Percentiles rank a stretch among this genome's conserved stretches.
phyloP scores from a whole-genome alignment of 2,113 vertebrate species.

The Calonectris borealis region DNA sequence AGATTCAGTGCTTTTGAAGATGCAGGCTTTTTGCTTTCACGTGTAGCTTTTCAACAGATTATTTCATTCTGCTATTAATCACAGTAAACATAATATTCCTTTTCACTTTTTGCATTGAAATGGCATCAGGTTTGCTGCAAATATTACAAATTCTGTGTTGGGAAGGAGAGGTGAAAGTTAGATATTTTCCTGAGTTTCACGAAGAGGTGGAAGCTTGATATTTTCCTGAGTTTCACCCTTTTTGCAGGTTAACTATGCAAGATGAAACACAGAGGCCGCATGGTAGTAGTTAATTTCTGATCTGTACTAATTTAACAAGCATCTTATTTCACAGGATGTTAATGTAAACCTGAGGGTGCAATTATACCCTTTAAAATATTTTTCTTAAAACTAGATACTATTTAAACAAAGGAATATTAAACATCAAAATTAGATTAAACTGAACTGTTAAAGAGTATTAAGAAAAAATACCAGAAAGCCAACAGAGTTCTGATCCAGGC shows the following conservation, averaged over 20 bases:
- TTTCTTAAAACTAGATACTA: slow-evolving; percentile 40
- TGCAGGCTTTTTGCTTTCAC: not conserved
- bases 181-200: not conserved
- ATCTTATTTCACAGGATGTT: slow-evolving; percentile 44
- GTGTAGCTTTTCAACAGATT: not conserved
- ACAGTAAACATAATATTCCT: not conserved
- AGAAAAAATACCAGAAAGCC: not conserved
- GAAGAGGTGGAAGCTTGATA: not conserved
- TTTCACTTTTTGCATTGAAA: not conserved
- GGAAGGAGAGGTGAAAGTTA: not conserved
- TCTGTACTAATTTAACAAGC: slow-evolving; percentile 28
- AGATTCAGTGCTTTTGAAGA: not conserved
- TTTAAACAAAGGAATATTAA: slow-evolving; percentile 29
- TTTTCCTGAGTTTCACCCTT: not conserved
- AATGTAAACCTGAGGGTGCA: slow-evolving; percentile 12
- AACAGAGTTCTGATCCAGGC: not conserved
- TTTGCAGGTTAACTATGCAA: not conserved
- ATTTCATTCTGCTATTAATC: not conserved
- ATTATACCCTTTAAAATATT: slow-evolving; percentile 48
- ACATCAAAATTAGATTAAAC: slow-evolving; percentile 37
- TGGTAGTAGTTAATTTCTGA: slow-evolving; percentile 24
- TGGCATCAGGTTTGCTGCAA: not conserved
- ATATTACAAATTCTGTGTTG: not conserved
- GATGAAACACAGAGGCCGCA: not conserved
- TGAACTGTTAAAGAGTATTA: not conserved